Evolutionary conservation across 2,888 invertebrate genomes (phyloP).

Genomic region (Abrostola triplasia): DNA sequence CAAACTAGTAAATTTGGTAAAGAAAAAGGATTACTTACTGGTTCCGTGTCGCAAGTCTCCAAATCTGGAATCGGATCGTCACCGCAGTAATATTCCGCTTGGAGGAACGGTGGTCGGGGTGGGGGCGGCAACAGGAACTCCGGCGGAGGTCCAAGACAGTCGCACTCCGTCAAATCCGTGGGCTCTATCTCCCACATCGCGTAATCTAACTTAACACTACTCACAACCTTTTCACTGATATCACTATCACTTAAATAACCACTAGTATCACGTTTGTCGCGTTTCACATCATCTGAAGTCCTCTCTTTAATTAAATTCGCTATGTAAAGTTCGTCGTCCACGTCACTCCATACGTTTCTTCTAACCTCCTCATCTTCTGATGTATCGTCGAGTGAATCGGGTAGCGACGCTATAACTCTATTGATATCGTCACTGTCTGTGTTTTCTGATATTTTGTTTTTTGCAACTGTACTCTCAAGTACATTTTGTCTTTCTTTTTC

Average conservation of each 20-base stretch:
- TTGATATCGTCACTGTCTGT: constrained; percentile 42
- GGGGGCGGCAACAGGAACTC: constrained; percentile 93
- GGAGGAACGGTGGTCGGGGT: constrained; percentile 92
- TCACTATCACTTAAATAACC: constrained; percentile 80
- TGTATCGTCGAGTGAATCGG: constrained; percentile 53
- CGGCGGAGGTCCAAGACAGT: constrained; percentile 92
- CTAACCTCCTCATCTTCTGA: constrained; percentile 78
- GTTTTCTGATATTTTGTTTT: constrained; percentile 42
- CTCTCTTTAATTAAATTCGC: constrained; percentile 81
- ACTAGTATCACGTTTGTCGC: constrained; percentile 83
- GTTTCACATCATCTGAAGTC: constrained; percentile 81
- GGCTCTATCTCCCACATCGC: constrained; percentile 92
- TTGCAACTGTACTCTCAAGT: constrained; percentile 52
- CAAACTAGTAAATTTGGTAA: background rate
- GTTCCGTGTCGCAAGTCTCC: constrained; percentile 93
- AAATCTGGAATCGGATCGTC: constrained; percentile 91
- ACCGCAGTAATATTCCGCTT: constrained; percentile 91
- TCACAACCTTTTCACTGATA: constrained; percentile 86
- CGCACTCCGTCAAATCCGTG: constrained; percentile 92
- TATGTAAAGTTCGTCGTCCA: constrained; percentile 87
- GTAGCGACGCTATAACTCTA: constrained; percentile 75
- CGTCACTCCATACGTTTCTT: constrained; percentile 84
- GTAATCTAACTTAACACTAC: constrained; percentile 88
- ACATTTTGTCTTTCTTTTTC: constrained; percentile 62
- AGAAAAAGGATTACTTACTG: constrained; percentile 88